Percentiles rank a stretch among this genome's conserved stretches.
Conservation (phyloP, 2,113 vertebrate species). For the Jacana jacana region DNA sequence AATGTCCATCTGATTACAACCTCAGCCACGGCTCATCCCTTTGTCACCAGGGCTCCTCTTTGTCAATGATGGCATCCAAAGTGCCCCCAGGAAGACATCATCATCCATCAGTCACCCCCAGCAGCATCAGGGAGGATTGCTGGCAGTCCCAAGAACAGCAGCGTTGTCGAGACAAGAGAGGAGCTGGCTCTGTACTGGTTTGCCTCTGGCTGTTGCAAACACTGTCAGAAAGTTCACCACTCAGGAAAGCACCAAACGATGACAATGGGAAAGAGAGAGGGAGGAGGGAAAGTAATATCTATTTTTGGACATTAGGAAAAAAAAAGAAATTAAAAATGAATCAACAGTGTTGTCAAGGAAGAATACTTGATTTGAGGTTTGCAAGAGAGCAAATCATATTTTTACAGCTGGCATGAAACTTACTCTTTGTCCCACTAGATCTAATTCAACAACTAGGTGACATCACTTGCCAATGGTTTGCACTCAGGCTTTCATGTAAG, state of each 20-base stretch:
- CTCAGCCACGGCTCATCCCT: not conserved
- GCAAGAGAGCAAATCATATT: not conserved
- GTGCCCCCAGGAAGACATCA: rapidly evolving
- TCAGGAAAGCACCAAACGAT: not conserved
- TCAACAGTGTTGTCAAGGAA: not conserved
- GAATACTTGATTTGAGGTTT: not conserved
- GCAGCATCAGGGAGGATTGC: not conserved
- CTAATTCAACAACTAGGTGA: not conserved
- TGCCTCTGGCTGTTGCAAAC: not conserved
- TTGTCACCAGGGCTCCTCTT: not conserved
- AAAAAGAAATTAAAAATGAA: not conserved
- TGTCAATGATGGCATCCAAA: not conserved
- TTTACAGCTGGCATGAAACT: not conserved
- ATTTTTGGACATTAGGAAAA: not conserved
- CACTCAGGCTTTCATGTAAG: not conserved
- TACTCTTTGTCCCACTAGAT: not conserved
- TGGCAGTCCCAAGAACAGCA: not conserved
- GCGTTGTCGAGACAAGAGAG: not conserved
- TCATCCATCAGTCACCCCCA: too few relatives aligned
- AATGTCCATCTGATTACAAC: rapidly evolving
- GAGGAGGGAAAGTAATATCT: not conserved
- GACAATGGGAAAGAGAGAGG: not conserved
- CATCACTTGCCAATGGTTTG: not conserved
- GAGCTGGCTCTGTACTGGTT: not conserved
- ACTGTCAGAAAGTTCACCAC: not conserved